These are phyloP conservation scores for Thymallus thymallus DNA, from an alignment of 2,113 vertebrate genomes.

Conservation along the genomic window DNA sequence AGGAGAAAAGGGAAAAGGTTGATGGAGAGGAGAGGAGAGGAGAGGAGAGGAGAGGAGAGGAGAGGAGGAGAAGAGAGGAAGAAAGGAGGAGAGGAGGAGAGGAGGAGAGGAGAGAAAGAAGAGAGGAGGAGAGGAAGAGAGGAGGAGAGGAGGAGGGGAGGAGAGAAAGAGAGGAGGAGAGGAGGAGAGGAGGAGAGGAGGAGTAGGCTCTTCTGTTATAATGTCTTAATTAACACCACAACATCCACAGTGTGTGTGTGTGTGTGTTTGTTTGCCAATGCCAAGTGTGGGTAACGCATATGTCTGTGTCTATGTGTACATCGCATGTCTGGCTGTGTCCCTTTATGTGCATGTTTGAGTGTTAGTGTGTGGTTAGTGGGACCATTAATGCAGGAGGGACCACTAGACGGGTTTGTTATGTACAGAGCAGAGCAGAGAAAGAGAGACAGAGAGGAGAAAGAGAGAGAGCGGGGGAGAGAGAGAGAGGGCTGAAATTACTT, in stretches of 20 bases:
- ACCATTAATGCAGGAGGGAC: neutral
- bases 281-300: neutral
- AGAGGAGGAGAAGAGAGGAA: too few species aligned
- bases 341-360: constrained; percentile 5
- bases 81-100: too few species aligned
- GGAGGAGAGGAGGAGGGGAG: too few species aligned
- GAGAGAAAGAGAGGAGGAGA: too few species aligned
- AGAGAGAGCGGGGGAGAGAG: neutral
- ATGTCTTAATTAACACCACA: too few species aligned
- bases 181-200: too few species aligned
- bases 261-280: neutral
- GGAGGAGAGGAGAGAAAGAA: too few species aligned
- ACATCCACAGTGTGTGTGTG: neutral
- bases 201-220: too few species aligned
- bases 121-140: too few species aligned
- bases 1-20: too few species aligned
- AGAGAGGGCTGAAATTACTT: neutral
- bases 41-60: too few species aligned
- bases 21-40: too few species aligned
- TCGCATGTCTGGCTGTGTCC: constrained; percentile 2
- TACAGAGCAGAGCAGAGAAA: neutral
- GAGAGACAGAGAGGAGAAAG: neutral
- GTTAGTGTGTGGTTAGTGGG: neutral
- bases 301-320: neutral
- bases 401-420: neutral